Percentiles rank a stretch among this genome's conserved stretches.
Evolutionary conservation across 1,140 invertebrate species (phyloP).

Genomic region (Trachymyrmex cornetzi): DNA sequence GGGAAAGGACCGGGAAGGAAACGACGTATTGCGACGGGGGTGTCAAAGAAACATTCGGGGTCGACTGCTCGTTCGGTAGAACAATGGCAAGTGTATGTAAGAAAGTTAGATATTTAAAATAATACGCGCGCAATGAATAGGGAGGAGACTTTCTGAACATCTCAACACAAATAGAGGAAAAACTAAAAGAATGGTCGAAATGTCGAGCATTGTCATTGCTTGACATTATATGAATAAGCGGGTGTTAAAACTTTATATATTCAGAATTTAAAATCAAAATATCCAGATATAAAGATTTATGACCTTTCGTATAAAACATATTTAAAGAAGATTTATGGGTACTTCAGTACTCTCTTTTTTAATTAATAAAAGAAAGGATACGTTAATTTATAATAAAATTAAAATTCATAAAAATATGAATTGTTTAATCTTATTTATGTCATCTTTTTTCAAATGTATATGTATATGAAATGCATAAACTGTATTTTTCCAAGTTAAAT

Average conservation of each 20-base stretch:
- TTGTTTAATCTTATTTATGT: neutral
- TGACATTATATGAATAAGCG: no score
- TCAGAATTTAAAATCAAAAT: neutral
- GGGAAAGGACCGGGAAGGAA: constrained; percentile 73
- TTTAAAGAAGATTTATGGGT: neutral
- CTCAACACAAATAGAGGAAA: no score
- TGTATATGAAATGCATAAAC: neutral
- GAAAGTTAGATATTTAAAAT: neutral
- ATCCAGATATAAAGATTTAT: neutral
- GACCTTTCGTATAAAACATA: neutral
- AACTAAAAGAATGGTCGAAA: no score
- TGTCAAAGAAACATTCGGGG: constrained; percentile 67
- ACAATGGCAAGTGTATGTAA: neutral
- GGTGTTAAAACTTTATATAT: neutral
- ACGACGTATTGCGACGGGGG: constrained; percentile 55
- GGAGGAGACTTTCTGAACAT: no score
- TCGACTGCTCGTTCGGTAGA: neutral
- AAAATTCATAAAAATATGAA: neutral
- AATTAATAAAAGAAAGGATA: neutral
- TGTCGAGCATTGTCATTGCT: neutral
- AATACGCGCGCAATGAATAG: neutral
- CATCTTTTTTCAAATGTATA: neutral
- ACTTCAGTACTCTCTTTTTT: neutral
- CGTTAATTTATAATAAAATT: constrained; percentile 1
- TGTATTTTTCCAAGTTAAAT: neutral